Percentiles rank a stretch among this genome's conserved stretches.
phyloP scores from a whole-genome alignment of 2,797 vertebrate genomes.

The Trematomus bernacchii region DNA sequence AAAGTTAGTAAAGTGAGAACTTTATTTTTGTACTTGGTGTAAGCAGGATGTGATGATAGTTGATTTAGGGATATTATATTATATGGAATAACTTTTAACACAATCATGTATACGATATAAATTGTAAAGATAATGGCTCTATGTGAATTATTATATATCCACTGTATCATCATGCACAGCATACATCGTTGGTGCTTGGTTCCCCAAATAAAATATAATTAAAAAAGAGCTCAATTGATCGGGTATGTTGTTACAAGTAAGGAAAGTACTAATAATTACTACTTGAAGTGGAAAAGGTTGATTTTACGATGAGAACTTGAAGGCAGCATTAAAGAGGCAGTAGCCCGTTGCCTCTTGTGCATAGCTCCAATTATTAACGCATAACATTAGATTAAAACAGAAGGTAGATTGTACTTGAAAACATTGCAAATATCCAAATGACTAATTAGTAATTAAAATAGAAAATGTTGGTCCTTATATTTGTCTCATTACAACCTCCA shows the following conservation, averaged over 20 bases:
- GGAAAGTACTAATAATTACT: neutral
- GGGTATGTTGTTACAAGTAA: neutral
- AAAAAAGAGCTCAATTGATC: accelerated
- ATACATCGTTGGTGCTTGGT: neutral
- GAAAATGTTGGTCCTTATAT: neutral
- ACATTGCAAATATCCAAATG: neutral
- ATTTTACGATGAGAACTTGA: neutral
- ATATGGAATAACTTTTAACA: neutral
- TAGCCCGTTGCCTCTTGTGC: too few relatives aligned
- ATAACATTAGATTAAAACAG: neutral
- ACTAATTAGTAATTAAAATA: neutral
- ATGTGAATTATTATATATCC: neutral
- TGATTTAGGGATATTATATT: neutral
- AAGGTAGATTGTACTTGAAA: neutral
- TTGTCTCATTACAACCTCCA: neutral
- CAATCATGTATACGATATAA: neutral
- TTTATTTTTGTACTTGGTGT: neutral
- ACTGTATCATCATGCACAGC: neutral
- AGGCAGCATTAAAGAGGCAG: slow-evolving; percentile 55
- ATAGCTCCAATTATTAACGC: slow-evolving; percentile 22
- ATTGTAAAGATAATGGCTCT: neutral
- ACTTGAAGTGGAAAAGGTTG: accelerated
- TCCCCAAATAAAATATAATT: neutral
- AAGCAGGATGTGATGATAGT: accelerated
- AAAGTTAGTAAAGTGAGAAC: neutral